Evolutionary conservation across 2,113 vertebrate species (phyloP).

Genomic region (Tupaia tana): DNA sequence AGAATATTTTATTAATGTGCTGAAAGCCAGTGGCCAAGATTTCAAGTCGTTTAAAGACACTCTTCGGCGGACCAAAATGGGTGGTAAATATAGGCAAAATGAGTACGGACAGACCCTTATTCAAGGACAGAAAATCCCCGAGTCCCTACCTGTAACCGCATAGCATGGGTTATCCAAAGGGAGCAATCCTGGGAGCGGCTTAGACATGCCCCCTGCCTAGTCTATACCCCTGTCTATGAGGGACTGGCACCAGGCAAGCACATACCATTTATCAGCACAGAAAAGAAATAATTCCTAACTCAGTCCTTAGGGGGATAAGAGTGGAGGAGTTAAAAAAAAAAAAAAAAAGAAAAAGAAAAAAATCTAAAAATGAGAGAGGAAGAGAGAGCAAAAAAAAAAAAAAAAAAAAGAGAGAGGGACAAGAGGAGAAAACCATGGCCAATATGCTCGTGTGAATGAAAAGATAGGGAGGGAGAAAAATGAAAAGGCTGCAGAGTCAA

Average conservation of each 20-base stretch:
- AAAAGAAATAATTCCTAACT: constrained; percentile 85
- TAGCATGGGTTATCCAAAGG: constrained; percentile 66
- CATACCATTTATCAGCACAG: constrained; percentile 81
- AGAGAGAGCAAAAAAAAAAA: background rate
- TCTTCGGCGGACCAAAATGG: constrained; percentile 57
- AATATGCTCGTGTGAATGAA: constrained; percentile 88
- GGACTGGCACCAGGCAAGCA: constrained; percentile 79
- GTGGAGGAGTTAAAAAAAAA: constrained; percentile 52
- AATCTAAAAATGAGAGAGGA: background rate
- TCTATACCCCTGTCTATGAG: constrained; percentile 62
- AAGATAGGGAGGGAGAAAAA: constrained; percentile 85
- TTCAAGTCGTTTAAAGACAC: constrained; percentile 40
- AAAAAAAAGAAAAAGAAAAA: background rate
- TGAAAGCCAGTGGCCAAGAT: constrained; percentile 65
- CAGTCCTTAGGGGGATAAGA: constrained; percentile 73
- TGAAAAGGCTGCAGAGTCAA: constrained; percentile 88
- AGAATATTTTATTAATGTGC: constrained; percentile 81
- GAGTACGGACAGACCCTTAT: constrained; percentile 64
- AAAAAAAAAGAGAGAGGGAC: background rate
- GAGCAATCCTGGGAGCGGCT: constrained; percentile 54
- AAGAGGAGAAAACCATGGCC: constrained; percentile 80
- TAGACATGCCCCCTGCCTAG: constrained; percentile 77
- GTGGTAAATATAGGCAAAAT: background rate
- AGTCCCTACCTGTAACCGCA: constrained; percentile 78
- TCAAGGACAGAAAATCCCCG: constrained; percentile 46